Evolutionary conservation across 2,797 vertebrate genomes (phyloP).

Genomic region (Cyprinodon diabolis): DNA sequence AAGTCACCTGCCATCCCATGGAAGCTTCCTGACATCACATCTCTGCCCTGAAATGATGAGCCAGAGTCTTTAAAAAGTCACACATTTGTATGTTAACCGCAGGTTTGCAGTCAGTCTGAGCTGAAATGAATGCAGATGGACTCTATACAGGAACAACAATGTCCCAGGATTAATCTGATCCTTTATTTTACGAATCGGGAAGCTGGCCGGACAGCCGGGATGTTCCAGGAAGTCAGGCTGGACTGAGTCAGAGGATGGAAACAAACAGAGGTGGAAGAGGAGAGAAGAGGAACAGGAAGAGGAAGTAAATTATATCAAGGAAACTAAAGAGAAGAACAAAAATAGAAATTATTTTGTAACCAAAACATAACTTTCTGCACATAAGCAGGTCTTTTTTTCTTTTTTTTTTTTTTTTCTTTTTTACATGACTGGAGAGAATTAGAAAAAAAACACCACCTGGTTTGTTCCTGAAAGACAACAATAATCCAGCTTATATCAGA

Average conservation of each 20-base stretch:
- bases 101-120: no score
- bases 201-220: not conserved
- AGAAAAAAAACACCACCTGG: not conserved
- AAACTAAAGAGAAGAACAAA: not conserved
- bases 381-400: not conserved
- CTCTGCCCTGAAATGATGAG: not conserved
- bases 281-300: not conserved
- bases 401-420: not conserved
- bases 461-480: not conserved
- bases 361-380: not conserved
- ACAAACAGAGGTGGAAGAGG: not conserved
- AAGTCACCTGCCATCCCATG: not conserved
- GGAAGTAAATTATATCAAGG: no score
- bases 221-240: not conserved
- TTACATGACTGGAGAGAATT: not conserved
- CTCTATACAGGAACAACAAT: no score
- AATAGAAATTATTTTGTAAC: not conserved
- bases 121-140: no score
- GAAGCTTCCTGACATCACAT: constrained; percentile 3
- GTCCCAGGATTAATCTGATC: not conserved
- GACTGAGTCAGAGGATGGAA: not conserved
- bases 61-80: not conserved
- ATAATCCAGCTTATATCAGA: no score
- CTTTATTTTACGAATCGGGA: not conserved
- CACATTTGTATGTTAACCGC: no score